These are phyloP conservation scores for Cricetomys ansorgei DNA, from an alignment of 2,113 vertebrate genomes.

Conservation along the genomic window DNA sequence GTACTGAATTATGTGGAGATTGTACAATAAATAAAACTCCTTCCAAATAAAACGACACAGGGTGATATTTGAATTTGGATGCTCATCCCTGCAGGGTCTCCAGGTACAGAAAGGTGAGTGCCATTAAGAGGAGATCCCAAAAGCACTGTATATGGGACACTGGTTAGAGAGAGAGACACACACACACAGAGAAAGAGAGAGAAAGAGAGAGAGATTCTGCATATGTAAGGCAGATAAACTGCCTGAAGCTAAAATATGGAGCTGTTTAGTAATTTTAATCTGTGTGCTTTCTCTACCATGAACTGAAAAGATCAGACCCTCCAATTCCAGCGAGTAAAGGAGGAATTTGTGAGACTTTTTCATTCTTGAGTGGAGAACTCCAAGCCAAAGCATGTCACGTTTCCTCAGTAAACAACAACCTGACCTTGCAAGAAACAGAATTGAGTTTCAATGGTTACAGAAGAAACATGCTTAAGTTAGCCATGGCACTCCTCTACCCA, in stretches of 20 bases:
- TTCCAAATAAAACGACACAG: conserved; percentile 45
- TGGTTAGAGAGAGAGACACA: too few species aligned
- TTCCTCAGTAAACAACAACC: not conserved
- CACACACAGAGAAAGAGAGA: not conserved
- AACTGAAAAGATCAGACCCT: not conserved
- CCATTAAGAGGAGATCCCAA: not conserved
- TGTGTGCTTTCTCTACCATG: not conserved
- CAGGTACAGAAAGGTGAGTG: not conserved
- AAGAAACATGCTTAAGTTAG: not conserved
- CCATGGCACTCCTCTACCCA: not conserved
- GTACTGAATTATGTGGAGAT: conserved; percentile 74
- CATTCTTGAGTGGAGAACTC: not conserved
- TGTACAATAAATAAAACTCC: conserved; percentile 85
- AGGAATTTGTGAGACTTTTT: not conserved
- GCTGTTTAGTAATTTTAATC: not conserved
- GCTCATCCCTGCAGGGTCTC: not conserved
- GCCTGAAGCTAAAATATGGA: not conserved
- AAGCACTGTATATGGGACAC: not conserved
- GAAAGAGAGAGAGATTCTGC: not conserved
- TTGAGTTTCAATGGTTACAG: not conserved
- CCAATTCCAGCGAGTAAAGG: not conserved
- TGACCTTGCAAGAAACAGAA: not conserved
- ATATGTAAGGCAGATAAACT: not conserved
- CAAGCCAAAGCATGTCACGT: not conserved
- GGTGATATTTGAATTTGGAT: not conserved